phyloP scores from a whole-genome alignment of 2,113 vertebrate species.

The Pica pica region DNA sequence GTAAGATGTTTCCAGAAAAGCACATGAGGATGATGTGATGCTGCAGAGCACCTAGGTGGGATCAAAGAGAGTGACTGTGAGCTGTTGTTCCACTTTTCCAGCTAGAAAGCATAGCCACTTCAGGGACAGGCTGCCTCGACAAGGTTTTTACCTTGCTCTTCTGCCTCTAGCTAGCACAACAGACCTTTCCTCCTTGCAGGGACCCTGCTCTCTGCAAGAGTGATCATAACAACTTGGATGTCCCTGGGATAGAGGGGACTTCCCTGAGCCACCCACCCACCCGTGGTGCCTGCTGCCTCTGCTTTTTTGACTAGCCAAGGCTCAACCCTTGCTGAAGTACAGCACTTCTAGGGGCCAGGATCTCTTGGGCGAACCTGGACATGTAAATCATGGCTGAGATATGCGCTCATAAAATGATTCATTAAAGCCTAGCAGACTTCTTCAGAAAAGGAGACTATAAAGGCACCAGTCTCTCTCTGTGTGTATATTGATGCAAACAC shows the following conservation, averaged over 20 bases:
- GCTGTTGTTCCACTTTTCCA: not conserved
- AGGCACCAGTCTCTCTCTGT: not conserved
- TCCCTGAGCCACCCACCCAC: fast-evolving
- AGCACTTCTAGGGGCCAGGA: not conserved
- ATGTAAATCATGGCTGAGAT: not conserved
- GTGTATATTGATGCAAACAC: not conserved
- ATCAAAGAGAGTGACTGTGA: not conserved
- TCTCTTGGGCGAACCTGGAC: not conserved
- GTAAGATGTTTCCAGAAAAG: not conserved
- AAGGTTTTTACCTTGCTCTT: not conserved
- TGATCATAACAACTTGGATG: not conserved
- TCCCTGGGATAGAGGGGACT: not conserved
- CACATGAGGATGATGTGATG: not conserved
- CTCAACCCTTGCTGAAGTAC: not conserved
- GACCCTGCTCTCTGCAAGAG: not conserved
- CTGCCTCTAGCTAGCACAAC: not conserved
- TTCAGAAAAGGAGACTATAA: not conserved
- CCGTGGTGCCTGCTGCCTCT: not conserved
- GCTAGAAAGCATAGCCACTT: not conserved
- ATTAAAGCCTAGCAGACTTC: not conserved
- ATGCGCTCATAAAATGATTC: not conserved
- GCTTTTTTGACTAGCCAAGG: fast-evolving
- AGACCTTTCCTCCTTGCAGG: not conserved
- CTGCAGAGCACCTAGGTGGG: not conserved
- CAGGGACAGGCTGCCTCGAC: fast-evolving